A percentile compares a stretch with the other conserved stretches of the same genome.
phyloP scores from a whole-genome alignment of 2,888 invertebrate genomes.

The Clepsis dumicolana region DNA sequence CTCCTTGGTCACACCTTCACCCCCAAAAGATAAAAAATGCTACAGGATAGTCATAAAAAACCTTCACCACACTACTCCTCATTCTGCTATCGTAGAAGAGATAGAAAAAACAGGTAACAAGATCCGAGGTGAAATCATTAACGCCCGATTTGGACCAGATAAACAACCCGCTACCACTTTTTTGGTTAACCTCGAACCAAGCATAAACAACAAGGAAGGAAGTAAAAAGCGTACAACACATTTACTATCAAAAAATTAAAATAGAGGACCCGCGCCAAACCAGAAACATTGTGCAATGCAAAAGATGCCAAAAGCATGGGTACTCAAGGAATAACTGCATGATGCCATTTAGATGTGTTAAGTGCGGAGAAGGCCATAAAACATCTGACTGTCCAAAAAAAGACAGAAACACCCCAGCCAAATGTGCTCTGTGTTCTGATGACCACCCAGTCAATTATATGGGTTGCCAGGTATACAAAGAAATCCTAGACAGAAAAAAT shows the following conservation, averaged over 20 bases:
- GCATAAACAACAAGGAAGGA: slow-evolving; percentile 7
- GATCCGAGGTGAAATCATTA: slow-evolving; percentile 4
- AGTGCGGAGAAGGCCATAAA: slow-evolving; percentile 47
- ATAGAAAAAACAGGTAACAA: background rate
- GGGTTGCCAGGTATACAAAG: too few species aligned
- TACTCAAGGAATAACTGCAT: slow-evolving; percentile 49
- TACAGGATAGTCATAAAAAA: background rate
- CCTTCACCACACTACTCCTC: background rate
- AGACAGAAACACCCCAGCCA: slow-evolving; percentile 45
- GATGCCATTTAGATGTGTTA: slow-evolving; percentile 47
- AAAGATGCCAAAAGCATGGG: too few species aligned
- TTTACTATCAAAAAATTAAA: slow-evolving; percentile 41
- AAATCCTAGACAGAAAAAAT: too few species aligned
- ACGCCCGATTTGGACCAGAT: background rate
- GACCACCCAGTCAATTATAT: slow-evolving; percentile 41
- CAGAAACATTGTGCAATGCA: too few species aligned
- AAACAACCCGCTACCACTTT: slow-evolving; percentile 11
- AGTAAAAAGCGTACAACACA: slow-evolving; percentile 28
- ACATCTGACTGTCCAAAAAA: slow-evolving; percentile 45
- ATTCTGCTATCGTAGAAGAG: background rate
- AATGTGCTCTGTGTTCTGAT: slow-evolving; percentile 42
- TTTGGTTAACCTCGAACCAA: slow-evolving; percentile 17
- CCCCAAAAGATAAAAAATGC: background rate
- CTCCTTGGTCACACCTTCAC: too few species aligned
- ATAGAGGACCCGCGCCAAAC: too few species aligned